Base-by-base conservation (phyloP, 2,888 invertebrate species). In the Ferdinandea cuprea region DNA sequence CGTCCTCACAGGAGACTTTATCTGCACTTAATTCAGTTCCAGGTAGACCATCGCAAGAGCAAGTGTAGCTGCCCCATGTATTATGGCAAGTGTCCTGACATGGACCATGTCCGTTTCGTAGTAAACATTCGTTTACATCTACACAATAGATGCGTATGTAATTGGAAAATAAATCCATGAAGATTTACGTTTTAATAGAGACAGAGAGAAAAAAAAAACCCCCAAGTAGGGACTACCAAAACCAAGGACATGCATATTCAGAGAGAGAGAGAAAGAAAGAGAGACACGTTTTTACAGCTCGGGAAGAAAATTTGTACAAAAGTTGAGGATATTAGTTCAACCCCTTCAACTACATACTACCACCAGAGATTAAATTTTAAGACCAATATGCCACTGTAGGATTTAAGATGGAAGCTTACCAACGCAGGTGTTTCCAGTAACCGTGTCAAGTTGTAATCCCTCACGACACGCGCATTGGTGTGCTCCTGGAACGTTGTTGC, bases 21-120 rank as follows among this genome's bases (percentile, higher is more conserved):
- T 94, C 93, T 25, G 88, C 83, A 50, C 86, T 85, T 86, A 94
- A 90, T 86, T 91, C 91, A 72, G 93, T 93, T 72, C 94, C 94
- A n/a, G 92, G 92, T 42, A 93, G 90, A 83, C 91, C 90, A 69
- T 90, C 90, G 87, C 94, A 94, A 71, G 92, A 91, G 87, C 94
- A 94, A 83, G 89, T 89, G 89, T 93, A 94, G 80, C 92, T 91
- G 40, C 94, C 93, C 86, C 91, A 91, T 40, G 91, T 91, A 88
- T 94, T 94, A 80, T 89, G 88, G 88, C 94, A 94, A 44, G 91
- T 91, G 86, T 93, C 93, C 88, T 94, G 93, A 87, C 94, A 94
- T 11, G 94, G 93, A 6, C 94, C 94, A 85, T 91, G 91, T 21
- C 93, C 94, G 88, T 93, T 93, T 86, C 93, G 92, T 85, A 92